Percentiles rank a stretch among this genome's conserved stretches.
Evolutionary conservation across 92 coral and sea anemone species (phyloP).

Genomic region (Palythoa heliodiscus): DNA sequence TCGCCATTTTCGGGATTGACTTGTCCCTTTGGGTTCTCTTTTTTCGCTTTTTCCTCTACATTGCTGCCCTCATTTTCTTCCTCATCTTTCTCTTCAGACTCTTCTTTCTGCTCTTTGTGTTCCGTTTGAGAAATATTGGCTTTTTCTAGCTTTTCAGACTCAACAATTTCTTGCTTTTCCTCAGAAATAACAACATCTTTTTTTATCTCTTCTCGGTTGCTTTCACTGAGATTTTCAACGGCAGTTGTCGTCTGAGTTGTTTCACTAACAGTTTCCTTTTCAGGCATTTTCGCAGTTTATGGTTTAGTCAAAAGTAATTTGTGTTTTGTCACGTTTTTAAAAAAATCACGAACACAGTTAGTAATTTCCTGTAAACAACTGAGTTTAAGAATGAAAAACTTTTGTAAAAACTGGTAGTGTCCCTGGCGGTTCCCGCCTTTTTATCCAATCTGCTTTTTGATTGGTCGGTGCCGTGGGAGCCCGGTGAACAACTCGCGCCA

Average conservation of each 20-base stretch:
- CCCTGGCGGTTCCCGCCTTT: conserved; percentile 19
- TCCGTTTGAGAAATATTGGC: conserved; percentile 51
- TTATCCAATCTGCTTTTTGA: not conserved
- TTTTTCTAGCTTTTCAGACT: conserved; percentile 57
- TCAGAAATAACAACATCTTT: conserved; percentile 2
- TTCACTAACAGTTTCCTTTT: conserved; percentile 45
- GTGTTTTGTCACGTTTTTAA: not conserved
- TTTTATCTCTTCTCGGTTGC: not conserved
- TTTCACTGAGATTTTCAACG: conserved; percentile 5
- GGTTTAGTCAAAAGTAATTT: not conserved
- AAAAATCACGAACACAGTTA: not conserved
- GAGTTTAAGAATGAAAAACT: not conserved
- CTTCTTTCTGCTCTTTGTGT: conserved; percentile 45
- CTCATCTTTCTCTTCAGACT: conserved; percentile 8
- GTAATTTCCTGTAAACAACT: not conserved
- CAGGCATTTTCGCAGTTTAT: conserved; percentile 28
- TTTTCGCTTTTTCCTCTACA: conserved; percentile 28
- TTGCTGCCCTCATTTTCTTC: conserved; percentile 23
- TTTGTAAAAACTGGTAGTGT: not conserved
- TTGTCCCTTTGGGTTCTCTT: not conserved
- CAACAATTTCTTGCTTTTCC: conserved; percentile 30
- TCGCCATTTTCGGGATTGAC: conserved; percentile 11
- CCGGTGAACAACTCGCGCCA: not conserved
- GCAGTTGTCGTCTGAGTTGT: conserved; percentile 21
- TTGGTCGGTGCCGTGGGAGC: conserved; percentile 16